phyloP scores from a whole-genome alignment of 2,888 invertebrate species.

The Polietes domitor region DNA sequence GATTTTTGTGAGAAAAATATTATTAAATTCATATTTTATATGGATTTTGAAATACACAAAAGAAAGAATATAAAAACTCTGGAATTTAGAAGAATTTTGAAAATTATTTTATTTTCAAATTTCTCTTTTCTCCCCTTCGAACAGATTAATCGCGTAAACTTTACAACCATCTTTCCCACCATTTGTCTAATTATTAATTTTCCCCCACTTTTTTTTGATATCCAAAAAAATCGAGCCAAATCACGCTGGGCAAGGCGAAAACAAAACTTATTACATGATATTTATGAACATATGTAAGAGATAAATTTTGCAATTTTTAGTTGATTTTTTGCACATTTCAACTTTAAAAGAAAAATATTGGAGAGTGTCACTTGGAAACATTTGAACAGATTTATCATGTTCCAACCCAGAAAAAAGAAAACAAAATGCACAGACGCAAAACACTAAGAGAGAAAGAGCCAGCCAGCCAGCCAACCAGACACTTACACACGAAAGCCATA shows the following conservation, averaged over 20 bases:
- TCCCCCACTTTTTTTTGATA: conserved; percentile 11
- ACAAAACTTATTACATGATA: conserved; percentile 64
- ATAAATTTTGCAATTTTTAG: conserved; percentile 67
- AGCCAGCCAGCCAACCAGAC: conserved; percentile 28
- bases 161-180: not conserved
- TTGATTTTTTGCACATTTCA: conserved; percentile 25
- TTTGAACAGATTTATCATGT: conserved; percentile 68
- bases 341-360: conserved; percentile 61
- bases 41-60: no score
- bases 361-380: conserved; percentile 67
- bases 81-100: no score
- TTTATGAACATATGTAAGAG: conserved; percentile 71
- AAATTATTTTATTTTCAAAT: no score
- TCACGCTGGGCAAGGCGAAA: not conserved
- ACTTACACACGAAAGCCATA: conserved; percentile 39
- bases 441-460: conserved; percentile 13
- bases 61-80: no score
- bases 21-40: no score
- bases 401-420: conserved; percentile 50
- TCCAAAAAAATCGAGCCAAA: not conserved
- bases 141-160: no score
- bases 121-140: no score
- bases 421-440: conserved; percentile 10
- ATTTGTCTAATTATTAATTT: conserved; percentile 21
- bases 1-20: no score